A percentile compares a stretch with the other conserved stretches of the same genome.
phyloP scores from a whole-genome alignment of 2,888 invertebrate species.

The Anthoptus insignis region DNA sequence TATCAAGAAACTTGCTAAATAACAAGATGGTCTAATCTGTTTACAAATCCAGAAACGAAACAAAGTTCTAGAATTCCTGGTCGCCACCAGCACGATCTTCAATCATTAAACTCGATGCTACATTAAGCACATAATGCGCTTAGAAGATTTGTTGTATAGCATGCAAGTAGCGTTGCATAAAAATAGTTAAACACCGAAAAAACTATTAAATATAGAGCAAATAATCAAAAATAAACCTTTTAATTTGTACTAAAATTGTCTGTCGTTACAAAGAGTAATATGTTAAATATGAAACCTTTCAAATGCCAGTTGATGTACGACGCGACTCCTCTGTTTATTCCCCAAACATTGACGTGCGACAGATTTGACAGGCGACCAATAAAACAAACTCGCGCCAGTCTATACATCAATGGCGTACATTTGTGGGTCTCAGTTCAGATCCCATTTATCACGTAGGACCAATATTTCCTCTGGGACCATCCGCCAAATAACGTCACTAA shows the following conservation, averaged over 20 bases:
- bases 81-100: too few relatives aligned
- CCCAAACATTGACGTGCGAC: slow-evolving; percentile 18
- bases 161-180: too few relatives aligned
- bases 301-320: not conserved
- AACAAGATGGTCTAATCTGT: too few relatives aligned
- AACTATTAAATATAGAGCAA: too few relatives aligned
- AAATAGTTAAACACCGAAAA: too few relatives aligned
- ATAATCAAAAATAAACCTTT: not conserved
- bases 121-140: too few relatives aligned
- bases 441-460: slow-evolving; percentile 66
- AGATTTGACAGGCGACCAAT: slow-evolving; percentile 24
- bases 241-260: not conserved
- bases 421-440: slow-evolving; percentile 49
- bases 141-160: too few relatives aligned
- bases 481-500: slow-evolving; percentile 61
- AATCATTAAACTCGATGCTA: too few relatives aligned
- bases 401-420: slow-evolving; percentile 25
- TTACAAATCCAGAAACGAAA: too few relatives aligned
- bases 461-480: slow-evolving; percentile 64
- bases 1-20: too few relatives aligned
- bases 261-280: not conserved
- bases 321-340: not conserved
- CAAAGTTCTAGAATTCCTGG: too few relatives aligned
- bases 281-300: not conserved
- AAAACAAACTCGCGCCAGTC: slow-evolving; percentile 23